A percentile compares a stretch with the other conserved stretches of the same genome.
phyloP scores from a whole-genome alignment of 2,888 invertebrate species.

The Flexamia atlantica region DNA sequence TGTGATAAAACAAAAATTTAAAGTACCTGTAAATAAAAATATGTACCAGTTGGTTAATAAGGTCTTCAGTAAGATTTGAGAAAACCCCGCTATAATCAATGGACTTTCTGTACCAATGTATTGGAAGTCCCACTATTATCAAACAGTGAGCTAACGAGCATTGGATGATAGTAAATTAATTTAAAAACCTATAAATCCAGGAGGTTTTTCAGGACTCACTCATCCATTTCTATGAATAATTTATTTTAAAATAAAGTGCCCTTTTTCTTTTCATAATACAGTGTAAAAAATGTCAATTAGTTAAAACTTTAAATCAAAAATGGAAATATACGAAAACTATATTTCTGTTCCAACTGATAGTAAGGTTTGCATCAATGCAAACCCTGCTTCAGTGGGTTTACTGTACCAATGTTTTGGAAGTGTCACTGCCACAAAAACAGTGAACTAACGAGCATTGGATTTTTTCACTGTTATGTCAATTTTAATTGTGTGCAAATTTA shows the following conservation, averaged over 20 bases:
- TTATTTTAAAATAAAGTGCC: too few species aligned
- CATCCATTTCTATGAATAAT: too few species aligned
- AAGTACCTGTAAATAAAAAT: too few species aligned
- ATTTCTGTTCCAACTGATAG: background rate
- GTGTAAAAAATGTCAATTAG: too few species aligned
- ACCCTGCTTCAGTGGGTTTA: conserved; percentile 27
- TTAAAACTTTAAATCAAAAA: too few species aligned
- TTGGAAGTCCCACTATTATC: conserved; percentile 35
- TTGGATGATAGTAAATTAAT: conserved; percentile 24
- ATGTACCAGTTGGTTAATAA: background rate
- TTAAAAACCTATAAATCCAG: too few species aligned
- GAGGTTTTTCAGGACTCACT: too few species aligned
- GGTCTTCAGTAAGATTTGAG: background rate
- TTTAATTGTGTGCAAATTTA: too few species aligned
- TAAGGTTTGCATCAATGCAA: conserved; percentile 5
- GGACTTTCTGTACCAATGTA: conserved; percentile 44
- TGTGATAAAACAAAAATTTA: too few species aligned
- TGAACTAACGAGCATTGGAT: conserved; percentile 53
- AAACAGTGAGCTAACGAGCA: conserved; percentile 49
- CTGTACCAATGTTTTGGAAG: conserved; percentile 54
- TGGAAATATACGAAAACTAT: too few species aligned
- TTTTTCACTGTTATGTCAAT: background rate
- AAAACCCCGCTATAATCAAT: conserved; percentile 25
- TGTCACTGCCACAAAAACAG: conserved; percentile 26
- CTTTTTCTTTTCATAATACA: too few species aligned